Evolutionary conservation across 2,888 invertebrate species (phyloP), one percentile per base, ranked within the genome.

Genomic region (Diaphora mendica): DNA sequence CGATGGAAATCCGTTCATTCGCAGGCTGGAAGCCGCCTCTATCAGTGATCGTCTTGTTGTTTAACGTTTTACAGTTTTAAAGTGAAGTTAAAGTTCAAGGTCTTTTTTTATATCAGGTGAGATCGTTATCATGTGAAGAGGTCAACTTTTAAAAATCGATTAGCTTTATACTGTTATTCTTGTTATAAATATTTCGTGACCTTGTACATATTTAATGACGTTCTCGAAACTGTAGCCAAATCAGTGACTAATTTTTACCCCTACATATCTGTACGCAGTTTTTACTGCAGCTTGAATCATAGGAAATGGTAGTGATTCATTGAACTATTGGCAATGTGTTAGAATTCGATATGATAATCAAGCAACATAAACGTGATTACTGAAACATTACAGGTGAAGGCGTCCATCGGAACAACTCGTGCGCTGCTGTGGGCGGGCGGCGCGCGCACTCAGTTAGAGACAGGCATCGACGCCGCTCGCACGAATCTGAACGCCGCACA

Each of bases 401-500:
- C 85, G 87, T 83, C 78, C 77, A 80, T 87, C 86, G 85, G 84
- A 80, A 75, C 80, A 83, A 80, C 84, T 86, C 86, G 79, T 76
- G 84, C 85, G 84, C 84, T 83, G 74, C 82, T 88, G 93, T 92
- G 92, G 93, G 94, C 94, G 92, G 91, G 88, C 89, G 86, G 84
- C 85, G 83, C 85, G 81, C 84, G 77, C 84, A 88, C 87, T 93
- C 94, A 95, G 95, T 95, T 84, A 94, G 92, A 94, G 93, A 88
- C 91, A 89, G 95, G 95, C 95, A 87, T 84, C 90, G 92, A 89
- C 91, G 93, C 94, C 94, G 94, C 94, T 95, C 95, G 94, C 95
- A 95, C 95, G 95, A 95, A 92, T 86, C 92, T 89, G 91, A 91
- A 87, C 92, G 95, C 95, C 94, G 94, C 94, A 94, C 92, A 95